Percentiles rank a stretch among this genome's conserved stretches.
Evolutionary conservation across 2,888 invertebrate species (phyloP).

Genomic region (Gastrophysa polygoni): DNA sequence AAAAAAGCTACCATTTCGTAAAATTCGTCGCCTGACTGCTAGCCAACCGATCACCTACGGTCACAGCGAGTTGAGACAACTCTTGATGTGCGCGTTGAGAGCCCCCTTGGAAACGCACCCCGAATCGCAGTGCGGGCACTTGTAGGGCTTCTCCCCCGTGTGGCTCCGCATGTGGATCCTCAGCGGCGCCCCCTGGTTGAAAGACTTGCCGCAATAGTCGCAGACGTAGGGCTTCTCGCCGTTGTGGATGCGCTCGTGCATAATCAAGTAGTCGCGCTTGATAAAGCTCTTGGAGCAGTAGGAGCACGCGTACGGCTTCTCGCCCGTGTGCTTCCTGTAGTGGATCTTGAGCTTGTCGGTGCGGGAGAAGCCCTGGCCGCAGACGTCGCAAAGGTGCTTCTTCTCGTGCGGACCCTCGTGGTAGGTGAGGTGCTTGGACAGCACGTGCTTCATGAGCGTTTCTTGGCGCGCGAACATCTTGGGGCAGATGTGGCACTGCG

Average conservation of each 20-base stretch:
- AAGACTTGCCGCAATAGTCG: constrained; percentile 67
- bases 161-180: constrained; percentile 68
- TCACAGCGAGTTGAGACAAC: constrained; percentile 41
- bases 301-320: constrained; percentile 50
- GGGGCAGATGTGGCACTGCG: constrained; percentile 50
- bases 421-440: constrained; percentile 47
- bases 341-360: constrained; percentile 51
- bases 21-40: too few relatives aligned
- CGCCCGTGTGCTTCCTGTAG: constrained; percentile 51
- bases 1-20: too few relatives aligned
- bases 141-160: constrained; percentile 66
- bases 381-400: constrained; percentile 51
- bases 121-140: constrained; percentile 63
- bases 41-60: neutral
- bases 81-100: constrained; percentile 65
- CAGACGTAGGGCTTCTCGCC: constrained; percentile 69
- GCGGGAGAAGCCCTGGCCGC: constrained; percentile 51
- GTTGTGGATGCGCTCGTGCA: constrained; percentile 67
- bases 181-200: constrained; percentile 66
- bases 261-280: constrained; percentile 59
- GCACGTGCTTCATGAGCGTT: constrained; percentile 58
- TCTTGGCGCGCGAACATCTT: constrained; percentile 47
- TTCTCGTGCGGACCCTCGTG: constrained; percentile 44
- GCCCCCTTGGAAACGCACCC: constrained; percentile 67
- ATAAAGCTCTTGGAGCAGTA: constrained; percentile 53